Conservation (phyloP, 1,140 invertebrate genomes). For the Bombus sylvicola region DNA sequence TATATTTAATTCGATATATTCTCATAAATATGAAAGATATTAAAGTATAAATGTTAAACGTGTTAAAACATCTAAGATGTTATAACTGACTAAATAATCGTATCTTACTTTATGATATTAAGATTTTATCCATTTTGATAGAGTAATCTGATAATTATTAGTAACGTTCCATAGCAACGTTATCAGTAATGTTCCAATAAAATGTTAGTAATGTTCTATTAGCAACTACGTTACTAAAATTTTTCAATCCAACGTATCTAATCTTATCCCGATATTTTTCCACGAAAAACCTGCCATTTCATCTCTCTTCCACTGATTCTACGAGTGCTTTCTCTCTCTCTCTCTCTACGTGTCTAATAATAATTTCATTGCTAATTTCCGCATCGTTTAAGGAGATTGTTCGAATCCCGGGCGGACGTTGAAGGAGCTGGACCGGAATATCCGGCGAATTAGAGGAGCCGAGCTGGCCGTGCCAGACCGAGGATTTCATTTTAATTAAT, state of each 20-base stretch:
- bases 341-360: background rate
- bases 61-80: background rate
- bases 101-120: background rate
- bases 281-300: background rate
- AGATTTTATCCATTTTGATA: background rate
- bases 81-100: background rate
- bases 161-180: background rate
- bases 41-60: background rate
- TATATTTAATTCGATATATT: too few species aligned
- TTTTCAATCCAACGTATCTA: background rate
- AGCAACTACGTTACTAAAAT: background rate
- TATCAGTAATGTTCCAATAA: background rate
- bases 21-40: too few species aligned
- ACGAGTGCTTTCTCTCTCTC: too few species aligned
- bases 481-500: slow-evolving; percentile 34
- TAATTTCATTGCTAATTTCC: slow-evolving; percentile 8
- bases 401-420: background rate
- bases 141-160: background rate
- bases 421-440: background rate
- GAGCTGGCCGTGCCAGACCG: background rate
- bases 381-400: background rate
- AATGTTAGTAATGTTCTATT: background rate
- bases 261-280: background rate
- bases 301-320: background rate
- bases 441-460: slow-evolving; percentile 12